phyloP scores from a whole-genome alignment of 2,797 vertebrate species.

The Hydrophis major region DNA sequence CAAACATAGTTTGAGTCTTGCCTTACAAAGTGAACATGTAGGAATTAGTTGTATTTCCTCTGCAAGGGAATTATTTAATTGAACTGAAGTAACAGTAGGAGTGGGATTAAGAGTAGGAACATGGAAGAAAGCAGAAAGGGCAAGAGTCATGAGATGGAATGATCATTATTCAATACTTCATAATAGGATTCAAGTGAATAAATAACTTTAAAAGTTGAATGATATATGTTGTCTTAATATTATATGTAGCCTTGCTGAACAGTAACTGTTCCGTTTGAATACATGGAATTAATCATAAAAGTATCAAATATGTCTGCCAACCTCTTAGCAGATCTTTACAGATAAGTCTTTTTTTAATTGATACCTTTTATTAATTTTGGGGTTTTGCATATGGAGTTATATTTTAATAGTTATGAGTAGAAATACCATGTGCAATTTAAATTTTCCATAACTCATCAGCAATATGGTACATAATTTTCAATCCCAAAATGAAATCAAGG shows the following conservation, averaged over 20 bases:
- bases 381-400: neutral
- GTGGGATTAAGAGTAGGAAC: neutral
- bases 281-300: neutral
- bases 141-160: neutral
- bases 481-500: neutral
- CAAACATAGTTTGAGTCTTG: neutral
- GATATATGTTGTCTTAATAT: neutral
- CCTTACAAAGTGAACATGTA: neutral
- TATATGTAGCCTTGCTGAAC: neutral
- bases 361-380: neutral
- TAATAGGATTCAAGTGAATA: neutral
- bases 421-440: neutral
- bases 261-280: neutral
- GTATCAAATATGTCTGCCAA: neutral
- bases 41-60: neutral
- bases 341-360: neutral
- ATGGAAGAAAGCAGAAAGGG: neutral
- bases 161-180: neutral
- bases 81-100: neutral
- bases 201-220: neutral
- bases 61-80: neutral
- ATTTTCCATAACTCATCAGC: neutral
- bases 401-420: neutral
- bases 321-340: neutral
- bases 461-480: neutral